These are phyloP conservation scores for Nebria ingens DNA, from an alignment of 1,140 invertebrate species.

Conservation along the genomic window DNA sequence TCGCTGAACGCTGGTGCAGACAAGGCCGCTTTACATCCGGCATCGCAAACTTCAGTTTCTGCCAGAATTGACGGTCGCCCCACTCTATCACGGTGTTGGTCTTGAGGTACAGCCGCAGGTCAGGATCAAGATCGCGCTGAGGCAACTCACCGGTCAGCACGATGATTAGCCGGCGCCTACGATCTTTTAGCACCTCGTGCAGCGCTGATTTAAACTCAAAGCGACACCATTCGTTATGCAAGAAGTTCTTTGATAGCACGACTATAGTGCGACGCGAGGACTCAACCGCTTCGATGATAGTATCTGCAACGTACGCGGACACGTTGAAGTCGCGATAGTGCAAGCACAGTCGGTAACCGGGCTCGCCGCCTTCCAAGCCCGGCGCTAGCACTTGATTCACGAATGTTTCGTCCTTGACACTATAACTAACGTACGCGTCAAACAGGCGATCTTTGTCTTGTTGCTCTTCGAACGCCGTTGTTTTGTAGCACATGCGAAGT, in stretches of 20 bases:
- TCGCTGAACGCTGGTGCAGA: conserved; percentile 46
- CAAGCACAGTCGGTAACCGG: conserved; percentile 68
- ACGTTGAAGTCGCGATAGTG: conserved; percentile 80
- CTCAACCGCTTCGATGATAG: conserved; percentile 82
- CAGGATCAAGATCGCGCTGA: conserved; percentile 76
- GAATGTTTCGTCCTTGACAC: conserved; percentile 80
- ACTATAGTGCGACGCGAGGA: conserved; percentile 82
- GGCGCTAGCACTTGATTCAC: conserved; percentile 75
- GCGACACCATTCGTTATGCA: conserved; percentile 87
- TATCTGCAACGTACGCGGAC: conserved; percentile 74
- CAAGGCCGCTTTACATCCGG: conserved; percentile 57
- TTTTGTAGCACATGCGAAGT: conserved; percentile 71
- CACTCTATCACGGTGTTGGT: conserved; percentile 84
- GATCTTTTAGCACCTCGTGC: conserved; percentile 79
- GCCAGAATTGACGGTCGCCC: conserved; percentile 90
- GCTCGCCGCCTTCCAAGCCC: conserved; percentile 63
- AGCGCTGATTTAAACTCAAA: conserved; percentile 88
- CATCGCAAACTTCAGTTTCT: conserved; percentile 84
- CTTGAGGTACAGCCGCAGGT: conserved; percentile 78
- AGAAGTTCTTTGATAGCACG: conserved; percentile 83
- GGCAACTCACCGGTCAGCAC: conserved; percentile 76
- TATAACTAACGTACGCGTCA: conserved; percentile 87
- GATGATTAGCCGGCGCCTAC: conserved; percentile 70
- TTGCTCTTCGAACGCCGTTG: conserved; percentile 60
- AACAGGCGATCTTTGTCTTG: conserved; percentile 74